Conservation (phyloP, 1,140 invertebrate genomes). For the Aphelinus certus region DNA sequence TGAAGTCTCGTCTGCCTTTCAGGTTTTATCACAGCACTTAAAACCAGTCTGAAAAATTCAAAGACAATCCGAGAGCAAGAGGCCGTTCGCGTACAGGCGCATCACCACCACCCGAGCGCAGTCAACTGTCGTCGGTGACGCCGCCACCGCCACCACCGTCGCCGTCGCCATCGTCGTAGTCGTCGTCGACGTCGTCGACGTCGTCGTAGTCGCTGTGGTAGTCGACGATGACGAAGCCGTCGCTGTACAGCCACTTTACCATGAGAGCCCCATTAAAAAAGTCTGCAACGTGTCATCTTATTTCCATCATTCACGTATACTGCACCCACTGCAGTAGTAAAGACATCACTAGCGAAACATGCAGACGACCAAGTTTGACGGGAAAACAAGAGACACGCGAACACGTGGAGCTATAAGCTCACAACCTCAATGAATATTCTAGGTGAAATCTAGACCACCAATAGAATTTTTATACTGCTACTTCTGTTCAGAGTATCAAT, state of each 20-base stretch:
- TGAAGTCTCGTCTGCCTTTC: neutral
- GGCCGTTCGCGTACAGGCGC: neutral
- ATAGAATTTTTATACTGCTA: no score
- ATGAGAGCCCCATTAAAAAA: conserved; percentile 20
- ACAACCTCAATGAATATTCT: no score
- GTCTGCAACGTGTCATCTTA: neutral
- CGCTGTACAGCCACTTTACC: neutral
- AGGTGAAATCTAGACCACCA: no score
- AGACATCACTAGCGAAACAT: neutral
- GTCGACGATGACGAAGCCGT: conserved; percentile 18
- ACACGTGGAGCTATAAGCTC: no score
- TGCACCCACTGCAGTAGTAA: neutral
- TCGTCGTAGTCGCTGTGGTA: neutral
- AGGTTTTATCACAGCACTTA: conserved; percentile 35
- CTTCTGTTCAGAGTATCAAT: no score
- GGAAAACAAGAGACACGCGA: no score
- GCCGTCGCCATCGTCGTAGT: neutral
- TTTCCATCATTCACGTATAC: neutral
- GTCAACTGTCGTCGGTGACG: conserved; percentile 18
- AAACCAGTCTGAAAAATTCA: conserved; percentile 38
- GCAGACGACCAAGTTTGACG: no score
- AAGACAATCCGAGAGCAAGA: conserved; percentile 36
- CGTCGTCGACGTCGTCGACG: conserved; percentile 4
- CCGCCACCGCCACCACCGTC: neutral
- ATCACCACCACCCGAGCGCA: neutral